Evolutionary conservation across 2,797 vertebrate species (phyloP).

Genomic region (Pantherophis alleghaniensis): DNA sequence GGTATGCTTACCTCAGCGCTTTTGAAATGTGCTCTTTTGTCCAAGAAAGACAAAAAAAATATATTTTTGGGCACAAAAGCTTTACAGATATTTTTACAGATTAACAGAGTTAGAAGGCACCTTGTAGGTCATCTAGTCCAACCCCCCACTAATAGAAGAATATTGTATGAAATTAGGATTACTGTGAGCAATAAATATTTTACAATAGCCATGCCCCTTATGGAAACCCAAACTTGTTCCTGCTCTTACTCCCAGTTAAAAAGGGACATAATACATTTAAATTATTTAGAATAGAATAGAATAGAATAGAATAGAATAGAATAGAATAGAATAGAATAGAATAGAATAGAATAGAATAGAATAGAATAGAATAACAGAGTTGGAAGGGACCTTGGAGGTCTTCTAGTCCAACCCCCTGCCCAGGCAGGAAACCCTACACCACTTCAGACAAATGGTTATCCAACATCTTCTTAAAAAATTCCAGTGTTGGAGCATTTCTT

Average conservation of each 20-base stretch:
- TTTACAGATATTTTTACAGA: no score
- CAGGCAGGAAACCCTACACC: no score
- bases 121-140: no score
- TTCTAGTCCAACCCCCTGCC: no score
- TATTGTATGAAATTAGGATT: background rate
- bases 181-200: background rate
- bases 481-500: background rate
- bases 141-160: background rate
- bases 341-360: no score
- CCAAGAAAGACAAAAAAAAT: background rate
- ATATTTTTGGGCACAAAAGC: background rate
- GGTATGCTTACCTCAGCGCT: background rate
- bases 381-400: no score
- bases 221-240: background rate
- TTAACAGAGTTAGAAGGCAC: no score
- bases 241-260: background rate
- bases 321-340: no score
- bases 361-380: no score
- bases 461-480: no score
- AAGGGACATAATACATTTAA: background rate
- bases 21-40: background rate
- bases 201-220: background rate
- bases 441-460: no score
- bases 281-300: background rate
- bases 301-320: no score